Evolutionary conservation across 1,140 invertebrate species (phyloP).

Genomic region (Cyclina sinensis): DNA sequence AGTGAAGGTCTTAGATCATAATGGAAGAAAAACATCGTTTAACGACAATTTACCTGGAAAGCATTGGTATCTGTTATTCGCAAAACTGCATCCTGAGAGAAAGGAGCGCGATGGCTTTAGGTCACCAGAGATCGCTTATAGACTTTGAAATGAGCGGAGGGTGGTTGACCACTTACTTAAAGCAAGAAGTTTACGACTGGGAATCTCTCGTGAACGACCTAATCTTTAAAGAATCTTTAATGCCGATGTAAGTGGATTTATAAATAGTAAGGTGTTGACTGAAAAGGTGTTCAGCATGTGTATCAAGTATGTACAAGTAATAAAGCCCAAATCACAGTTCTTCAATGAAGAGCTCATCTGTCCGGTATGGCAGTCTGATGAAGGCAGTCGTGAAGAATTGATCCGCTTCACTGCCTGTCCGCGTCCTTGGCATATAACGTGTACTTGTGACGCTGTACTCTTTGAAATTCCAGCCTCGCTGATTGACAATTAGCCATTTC

Average conservation of each 20-base stretch:
- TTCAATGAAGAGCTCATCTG: neutral
- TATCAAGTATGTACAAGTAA: conserved; percentile 44
- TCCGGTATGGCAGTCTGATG: too few species aligned
- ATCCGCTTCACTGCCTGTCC: neutral
- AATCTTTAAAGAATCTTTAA: conserved; percentile 14
- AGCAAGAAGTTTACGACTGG: conserved; percentile 3
- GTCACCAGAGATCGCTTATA: neutral
- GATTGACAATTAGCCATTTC: neutral
- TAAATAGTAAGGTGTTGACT: conserved; percentile 18
- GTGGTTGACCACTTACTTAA: neutral
- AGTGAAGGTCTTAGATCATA: neutral
- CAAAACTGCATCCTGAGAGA: neutral
- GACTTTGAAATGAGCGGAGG: neutral
- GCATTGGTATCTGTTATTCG: neutral
- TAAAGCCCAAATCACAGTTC: conserved; percentile 32
- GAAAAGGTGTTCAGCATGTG: conserved; percentile 22
- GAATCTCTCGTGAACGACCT: neutral
- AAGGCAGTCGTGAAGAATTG: neutral
- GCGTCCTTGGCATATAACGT: neutral
- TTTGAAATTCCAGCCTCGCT: neutral
- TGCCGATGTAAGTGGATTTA: too few species aligned
- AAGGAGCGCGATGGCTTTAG: neutral
- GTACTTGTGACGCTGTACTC: neutral
- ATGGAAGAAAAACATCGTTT: neutral
- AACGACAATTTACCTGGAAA: conserved; percentile 10